Conservation (phyloP, 1,140 invertebrate genomes). For the Liolophura sinensis region DNA sequence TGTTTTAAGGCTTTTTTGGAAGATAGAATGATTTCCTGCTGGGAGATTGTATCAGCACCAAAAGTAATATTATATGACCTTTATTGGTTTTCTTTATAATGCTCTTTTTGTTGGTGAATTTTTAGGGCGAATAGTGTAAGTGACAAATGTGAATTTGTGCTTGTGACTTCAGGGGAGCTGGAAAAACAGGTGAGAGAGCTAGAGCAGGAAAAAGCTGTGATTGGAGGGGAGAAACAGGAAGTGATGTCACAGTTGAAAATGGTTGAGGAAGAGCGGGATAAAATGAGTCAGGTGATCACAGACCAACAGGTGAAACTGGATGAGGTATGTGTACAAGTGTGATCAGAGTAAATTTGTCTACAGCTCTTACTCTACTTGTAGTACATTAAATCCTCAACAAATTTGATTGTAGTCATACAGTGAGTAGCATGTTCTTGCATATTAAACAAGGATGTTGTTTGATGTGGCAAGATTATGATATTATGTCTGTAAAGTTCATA, state of each 20-base stretch:
- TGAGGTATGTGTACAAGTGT: slow-evolving; percentile 17
- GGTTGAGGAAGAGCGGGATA: slow-evolving; percentile 29
- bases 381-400: not conserved
- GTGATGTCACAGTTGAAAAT: slow-evolving; percentile 19
- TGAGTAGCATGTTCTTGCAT: too few relatives aligned
- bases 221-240: slow-evolving; percentile 15
- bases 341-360: not conserved
- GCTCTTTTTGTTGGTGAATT: too few relatives aligned
- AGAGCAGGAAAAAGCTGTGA: slow-evolving; percentile 47
- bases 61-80: too few relatives aligned
- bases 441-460: too few relatives aligned
- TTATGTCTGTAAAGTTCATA: too few relatives aligned
- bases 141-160: too few relatives aligned
- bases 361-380: slow-evolving; percentile 12
- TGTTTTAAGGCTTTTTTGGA: too few relatives aligned
- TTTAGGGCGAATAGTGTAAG: too few relatives aligned
- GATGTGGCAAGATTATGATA: too few relatives aligned
- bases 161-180: slow-evolving; percentile 24
- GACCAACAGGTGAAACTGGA: slow-evolving; percentile 36
- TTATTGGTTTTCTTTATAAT: too few relatives aligned
- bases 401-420: not conserved
- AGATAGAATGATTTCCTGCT: too few relatives aligned
- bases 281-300: slow-evolving; percentile 34
- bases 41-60: too few relatives aligned
- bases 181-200: slow-evolving; percentile 52